Percentiles rank a stretch among this genome's conserved stretches.
Conservation (phyloP, 2,888 invertebrate genomes). For the Parascotia fuliginaria region DNA sequence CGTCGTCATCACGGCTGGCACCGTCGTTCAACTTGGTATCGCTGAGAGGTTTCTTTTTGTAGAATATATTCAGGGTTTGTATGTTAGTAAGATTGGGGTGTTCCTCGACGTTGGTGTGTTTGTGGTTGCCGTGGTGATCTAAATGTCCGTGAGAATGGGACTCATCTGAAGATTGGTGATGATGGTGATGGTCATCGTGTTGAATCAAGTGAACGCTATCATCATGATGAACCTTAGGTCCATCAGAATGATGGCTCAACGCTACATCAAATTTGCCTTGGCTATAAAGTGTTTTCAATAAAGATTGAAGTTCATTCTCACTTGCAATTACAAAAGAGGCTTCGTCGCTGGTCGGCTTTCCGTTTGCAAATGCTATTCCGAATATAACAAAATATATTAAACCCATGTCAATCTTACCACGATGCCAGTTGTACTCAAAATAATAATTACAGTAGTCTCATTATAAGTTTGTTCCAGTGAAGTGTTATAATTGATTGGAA, state of each 20-base stretch:
- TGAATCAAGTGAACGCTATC: constrained; percentile 13
- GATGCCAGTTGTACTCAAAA: constrained; percentile 4
- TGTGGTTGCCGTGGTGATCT: not conserved
- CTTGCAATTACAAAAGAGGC: not conserved
- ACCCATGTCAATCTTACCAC: constrained; percentile 16
- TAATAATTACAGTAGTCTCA: constrained; percentile 20
- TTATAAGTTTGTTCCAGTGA: constrained; percentile 12
- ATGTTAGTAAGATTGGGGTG: constrained; percentile 6
- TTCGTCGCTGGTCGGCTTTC: constrained; percentile 10
- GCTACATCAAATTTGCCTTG: constrained; percentile 20
- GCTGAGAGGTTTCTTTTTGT: constrained; percentile 4
- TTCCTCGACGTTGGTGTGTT: not conserved
- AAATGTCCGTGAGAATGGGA: not conserved
- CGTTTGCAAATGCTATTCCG: constrained; percentile 13
- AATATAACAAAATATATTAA: constrained; percentile 15
- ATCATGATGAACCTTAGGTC: constrained; percentile 15
- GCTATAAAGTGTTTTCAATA: constrained; percentile 12
- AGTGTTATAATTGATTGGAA: constrained; percentile 20
- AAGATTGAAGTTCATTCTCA: constrained; percentile 19
- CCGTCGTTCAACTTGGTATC: too few species aligned
- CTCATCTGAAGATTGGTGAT: not conserved
- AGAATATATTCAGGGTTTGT: constrained; percentile 17
- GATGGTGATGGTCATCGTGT: not conserved
- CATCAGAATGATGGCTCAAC: constrained; percentile 20
- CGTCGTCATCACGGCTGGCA: not conserved